Evolutionary conservation across 2,797 vertebrate species (phyloP).

Genomic region (Typhlichthys eigenmanni): DNA sequence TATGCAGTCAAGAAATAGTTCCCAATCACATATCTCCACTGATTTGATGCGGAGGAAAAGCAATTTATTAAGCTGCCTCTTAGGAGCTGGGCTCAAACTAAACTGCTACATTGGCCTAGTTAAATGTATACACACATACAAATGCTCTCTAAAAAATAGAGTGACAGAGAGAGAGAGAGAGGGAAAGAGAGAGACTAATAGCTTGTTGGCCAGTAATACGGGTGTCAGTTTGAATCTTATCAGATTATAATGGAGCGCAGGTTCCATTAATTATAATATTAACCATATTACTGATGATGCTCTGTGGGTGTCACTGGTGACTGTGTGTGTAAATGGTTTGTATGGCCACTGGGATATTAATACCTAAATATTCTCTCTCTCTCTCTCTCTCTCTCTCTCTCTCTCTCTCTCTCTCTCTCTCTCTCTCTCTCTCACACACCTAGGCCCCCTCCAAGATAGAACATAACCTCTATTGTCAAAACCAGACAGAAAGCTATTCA

Average conservation of each 20-base stretch:
- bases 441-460: constrained; percentile 12
- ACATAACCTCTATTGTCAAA: too few species aligned
- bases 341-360: too few species aligned
- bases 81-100: constrained; percentile 62
- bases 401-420: background rate
- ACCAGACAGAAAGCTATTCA: too few species aligned
- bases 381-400: constrained; percentile 1
- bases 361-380: background rate
- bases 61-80: constrained; percentile 73
- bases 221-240: constrained; percentile 55
- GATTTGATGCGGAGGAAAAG: constrained; percentile 69
- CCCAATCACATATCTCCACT: constrained; percentile 60
- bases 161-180: constrained; percentile 1
- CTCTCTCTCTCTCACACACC: constrained; percentile 2
- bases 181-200: constrained; percentile 19
- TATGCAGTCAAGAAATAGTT: constrained; percentile 48
- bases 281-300: constrained; percentile 43
- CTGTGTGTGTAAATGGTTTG: constrained; percentile 3
- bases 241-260: constrained; percentile 45
- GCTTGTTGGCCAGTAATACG: background rate
- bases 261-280: constrained; percentile 53
- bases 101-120: constrained; percentile 61
- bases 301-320: constrained; percentile 32
- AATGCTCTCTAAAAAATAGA: background rate
- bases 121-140: constrained; percentile 35